phyloP scores from a whole-genome alignment of 2,113 vertebrate genomes.

The Raja brachyura region DNA sequence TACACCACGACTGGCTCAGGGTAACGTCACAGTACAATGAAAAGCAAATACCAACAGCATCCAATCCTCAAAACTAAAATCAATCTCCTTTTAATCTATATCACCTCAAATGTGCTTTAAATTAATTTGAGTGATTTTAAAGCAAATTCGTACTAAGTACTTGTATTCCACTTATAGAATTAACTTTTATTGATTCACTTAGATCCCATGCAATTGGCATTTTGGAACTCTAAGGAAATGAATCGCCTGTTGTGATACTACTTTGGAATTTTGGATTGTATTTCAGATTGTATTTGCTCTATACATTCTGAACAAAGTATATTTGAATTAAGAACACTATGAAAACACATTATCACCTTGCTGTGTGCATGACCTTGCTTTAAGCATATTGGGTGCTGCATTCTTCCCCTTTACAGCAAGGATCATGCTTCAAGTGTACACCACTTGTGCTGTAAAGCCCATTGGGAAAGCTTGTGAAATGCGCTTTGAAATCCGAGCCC shows the following conservation, averaged over 20 bases:
- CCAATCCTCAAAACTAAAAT: background rate
- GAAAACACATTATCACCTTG: background rate
- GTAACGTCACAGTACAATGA: background rate
- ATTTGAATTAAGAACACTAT: too few species aligned
- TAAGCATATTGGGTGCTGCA: background rate
- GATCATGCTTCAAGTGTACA: background rate
- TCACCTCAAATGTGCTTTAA: background rate
- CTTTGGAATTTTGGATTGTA: background rate
- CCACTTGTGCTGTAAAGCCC: background rate
- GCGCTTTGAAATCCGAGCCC: too few species aligned
- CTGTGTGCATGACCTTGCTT: background rate
- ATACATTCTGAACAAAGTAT: too few species aligned
- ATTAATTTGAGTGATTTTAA: slow-evolving; percentile 16
- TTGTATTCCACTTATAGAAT: slow-evolving; percentile 21
- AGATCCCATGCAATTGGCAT: background rate
- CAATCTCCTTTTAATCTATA: background rate
- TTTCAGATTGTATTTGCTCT: too few species aligned
- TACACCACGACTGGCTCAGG: background rate
- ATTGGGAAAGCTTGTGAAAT: background rate
- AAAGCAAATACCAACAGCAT: background rate
- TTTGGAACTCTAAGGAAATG: background rate
- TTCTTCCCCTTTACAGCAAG: background rate
- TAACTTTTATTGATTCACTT: slow-evolving; percentile 24
- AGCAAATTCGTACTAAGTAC: background rate
- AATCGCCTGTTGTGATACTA: background rate